A percentile compares a stretch with the other conserved stretches of the same genome.
Conservation (phyloP, 2,113 vertebrate genomes). For the Origma solitaria region DNA sequence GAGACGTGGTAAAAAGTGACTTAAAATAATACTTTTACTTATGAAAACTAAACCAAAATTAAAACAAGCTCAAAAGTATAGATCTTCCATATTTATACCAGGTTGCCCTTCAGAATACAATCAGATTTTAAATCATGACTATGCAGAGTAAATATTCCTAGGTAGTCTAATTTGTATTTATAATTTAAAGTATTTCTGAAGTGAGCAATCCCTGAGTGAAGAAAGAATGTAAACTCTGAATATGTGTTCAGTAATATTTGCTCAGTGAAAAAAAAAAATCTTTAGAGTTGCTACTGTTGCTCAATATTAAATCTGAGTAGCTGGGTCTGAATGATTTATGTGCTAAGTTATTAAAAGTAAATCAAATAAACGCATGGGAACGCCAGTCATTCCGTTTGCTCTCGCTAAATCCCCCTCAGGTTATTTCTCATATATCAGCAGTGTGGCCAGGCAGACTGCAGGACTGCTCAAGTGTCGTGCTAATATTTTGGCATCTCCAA, state of each 20-base stretch:
- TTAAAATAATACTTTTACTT: background rate
- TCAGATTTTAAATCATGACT: background rate
- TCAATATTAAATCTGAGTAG: conserved; percentile 25
- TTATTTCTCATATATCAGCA: conserved; percentile 21
- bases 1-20: background rate
- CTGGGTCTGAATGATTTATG: conserved; percentile 31
- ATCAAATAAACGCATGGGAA: conserved; percentile 22
- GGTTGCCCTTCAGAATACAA: background rate
- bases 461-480: background rate
- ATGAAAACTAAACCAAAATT: background rate
- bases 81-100: background rate
- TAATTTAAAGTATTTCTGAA: background rate
- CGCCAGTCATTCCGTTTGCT: background rate
- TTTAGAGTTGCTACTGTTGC: background rate
- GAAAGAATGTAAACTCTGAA: background rate
- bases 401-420: conserved; percentile 15
- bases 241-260: background rate
- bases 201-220: background rate
- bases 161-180: background rate
- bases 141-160: background rate
- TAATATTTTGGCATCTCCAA: conserved; percentile 41
- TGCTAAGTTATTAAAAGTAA: conserved; percentile 41
- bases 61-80: background rate
- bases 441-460: background rate
- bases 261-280: background rate